A percentile compares a stretch with the other conserved stretches of the same genome.
Conservation (phyloP, 2,113 vertebrate genomes). For the Oreochromis aureus region DNA sequence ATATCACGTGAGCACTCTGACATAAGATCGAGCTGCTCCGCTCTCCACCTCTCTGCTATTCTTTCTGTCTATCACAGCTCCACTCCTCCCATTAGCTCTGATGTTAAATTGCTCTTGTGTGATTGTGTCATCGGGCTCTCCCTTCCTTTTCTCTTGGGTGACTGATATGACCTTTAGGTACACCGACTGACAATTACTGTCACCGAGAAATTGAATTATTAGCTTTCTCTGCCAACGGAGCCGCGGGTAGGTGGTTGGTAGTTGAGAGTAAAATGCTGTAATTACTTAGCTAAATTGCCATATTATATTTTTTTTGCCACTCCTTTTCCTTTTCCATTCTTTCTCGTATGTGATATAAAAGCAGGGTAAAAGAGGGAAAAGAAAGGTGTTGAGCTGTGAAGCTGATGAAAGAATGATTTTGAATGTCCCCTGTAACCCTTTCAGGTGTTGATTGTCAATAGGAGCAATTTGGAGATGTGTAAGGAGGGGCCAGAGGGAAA, state of each 20-base stretch:
- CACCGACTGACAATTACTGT: slow-evolving; percentile 78
- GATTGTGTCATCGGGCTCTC: slow-evolving; percentile 66
- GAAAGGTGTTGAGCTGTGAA: slow-evolving; percentile 48
- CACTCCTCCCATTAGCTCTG: slow-evolving; percentile 66
- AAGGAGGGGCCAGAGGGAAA: not conserved
- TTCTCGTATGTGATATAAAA: slow-evolving; percentile 45
- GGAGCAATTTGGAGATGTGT: slow-evolving; percentile 51
- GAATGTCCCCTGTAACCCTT: slow-evolving; percentile 51
- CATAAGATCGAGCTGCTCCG: slow-evolving; percentile 22
- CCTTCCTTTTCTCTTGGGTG: slow-evolving; percentile 65
- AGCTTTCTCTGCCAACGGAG: slow-evolving; percentile 67
- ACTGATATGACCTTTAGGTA: slow-evolving; percentile 81
- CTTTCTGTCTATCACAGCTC: slow-evolving; percentile 53
- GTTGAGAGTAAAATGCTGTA: slow-evolving; percentile 74
- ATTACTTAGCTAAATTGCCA: slow-evolving; percentile 81
- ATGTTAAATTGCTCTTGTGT: slow-evolving; percentile 71
- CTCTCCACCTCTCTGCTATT: slow-evolving; percentile 33
- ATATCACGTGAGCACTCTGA: not conserved
- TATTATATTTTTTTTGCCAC: slow-evolving; percentile 73
- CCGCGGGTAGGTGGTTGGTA: slow-evolving; percentile 67
- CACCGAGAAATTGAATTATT: slow-evolving; percentile 80
- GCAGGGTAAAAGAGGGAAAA: slow-evolving; percentile 1
- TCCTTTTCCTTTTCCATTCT: slow-evolving; percentile 58
- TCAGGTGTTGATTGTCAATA: slow-evolving; percentile 67
- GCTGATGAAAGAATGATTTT: slow-evolving; percentile 48